Base-by-base conservation (phyloP, 1,140 invertebrate genomes). In the Asobara japonica region DNA sequence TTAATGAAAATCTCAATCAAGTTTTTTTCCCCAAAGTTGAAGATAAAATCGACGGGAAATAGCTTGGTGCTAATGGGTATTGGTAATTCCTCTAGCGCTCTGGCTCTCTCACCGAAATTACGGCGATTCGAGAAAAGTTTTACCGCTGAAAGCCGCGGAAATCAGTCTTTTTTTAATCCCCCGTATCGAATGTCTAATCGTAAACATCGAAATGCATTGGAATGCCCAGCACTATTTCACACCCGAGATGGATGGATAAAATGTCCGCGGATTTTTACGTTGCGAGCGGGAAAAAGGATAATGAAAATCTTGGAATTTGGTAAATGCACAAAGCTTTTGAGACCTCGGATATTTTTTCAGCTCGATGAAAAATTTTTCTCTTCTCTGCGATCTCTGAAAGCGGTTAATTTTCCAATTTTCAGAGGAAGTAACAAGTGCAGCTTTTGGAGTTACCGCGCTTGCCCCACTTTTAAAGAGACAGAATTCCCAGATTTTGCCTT, bases 1-100 rank as follows among this genome's bases (percentile, higher is more conserved):
- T 45, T 16, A 45, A 45, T 16, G 36, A 45, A 45, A 45, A 64
- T 64, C 33, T 33, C 11, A 36, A 33, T 33, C 16, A 16, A 64
- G 10, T 22, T 65, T 25, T n/a, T 38, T 61, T 61, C 29, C 48
- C 10, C 41, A 48, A 67, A 48, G 38, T 67, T 45, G 7, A 45
- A 16, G 25, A 56, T 56, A n/a, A 22, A 31, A 69, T 31, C 29
- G n/a, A 30, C 45, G 20, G 22, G 16, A 30, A 41, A 11, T 30
- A 45, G 41, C n/a, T 31, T 20, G 13, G 16, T 27, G 30, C 70
- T 72, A 72, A 72, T 72, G 70, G 70, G 29, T 72, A 72, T 72
- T 66, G 45, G 70, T 66, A 66, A 72, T 72, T 66, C 64, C 45
- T 60, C 1, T 60, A n/a, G 22, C 25, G n/a, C 56, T 25, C 16